These are phyloP conservation scores for Choloepus hoffmanni DNA, from an alignment of 2,113 vertebrate genomes.

Conservation along the genomic window DNA sequence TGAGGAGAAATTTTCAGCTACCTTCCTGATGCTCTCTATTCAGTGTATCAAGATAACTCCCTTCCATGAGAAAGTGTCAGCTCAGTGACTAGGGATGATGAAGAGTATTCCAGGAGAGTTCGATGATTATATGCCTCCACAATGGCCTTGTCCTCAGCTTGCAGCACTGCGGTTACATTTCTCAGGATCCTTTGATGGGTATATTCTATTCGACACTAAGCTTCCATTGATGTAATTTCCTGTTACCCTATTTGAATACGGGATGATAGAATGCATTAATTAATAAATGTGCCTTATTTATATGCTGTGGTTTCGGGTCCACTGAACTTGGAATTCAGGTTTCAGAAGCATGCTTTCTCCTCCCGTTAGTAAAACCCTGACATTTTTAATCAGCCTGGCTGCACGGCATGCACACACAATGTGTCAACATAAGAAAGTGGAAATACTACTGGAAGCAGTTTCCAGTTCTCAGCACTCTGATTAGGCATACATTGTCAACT, in stretches of 20 bases:
- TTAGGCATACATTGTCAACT: slow-evolving; percentile 70
- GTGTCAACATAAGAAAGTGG: slow-evolving; percentile 59
- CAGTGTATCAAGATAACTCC: not conserved
- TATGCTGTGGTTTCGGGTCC: not conserved
- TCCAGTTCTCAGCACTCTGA: slow-evolving; percentile 21
- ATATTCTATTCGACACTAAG: not conserved
- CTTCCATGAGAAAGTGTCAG: not conserved
- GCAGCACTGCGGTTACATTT: accelerated
- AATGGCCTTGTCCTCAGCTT: not conserved
- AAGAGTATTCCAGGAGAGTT: not conserved
- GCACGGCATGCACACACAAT: not conserved
- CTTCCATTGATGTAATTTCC: not conserved
- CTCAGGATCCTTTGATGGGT: not conserved
- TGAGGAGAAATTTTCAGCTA: not conserved
- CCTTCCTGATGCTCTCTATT: not conserved
- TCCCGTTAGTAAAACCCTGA: slow-evolving; percentile 30
- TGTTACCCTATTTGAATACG: not conserved
- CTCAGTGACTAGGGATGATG: accelerated
- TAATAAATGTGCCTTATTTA: not conserved
- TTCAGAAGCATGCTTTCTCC: not conserved
- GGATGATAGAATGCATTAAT: not conserved
- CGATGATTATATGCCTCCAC: accelerated
- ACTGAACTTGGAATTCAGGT: slow-evolving; percentile 15
- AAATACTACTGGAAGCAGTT: slow-evolving; percentile 43
- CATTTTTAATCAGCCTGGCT: slow-evolving; percentile 62